Evolutionary conservation across 2,888 invertebrate species (phyloP).

Genomic region (Ochlodes sylvanus): DNA sequence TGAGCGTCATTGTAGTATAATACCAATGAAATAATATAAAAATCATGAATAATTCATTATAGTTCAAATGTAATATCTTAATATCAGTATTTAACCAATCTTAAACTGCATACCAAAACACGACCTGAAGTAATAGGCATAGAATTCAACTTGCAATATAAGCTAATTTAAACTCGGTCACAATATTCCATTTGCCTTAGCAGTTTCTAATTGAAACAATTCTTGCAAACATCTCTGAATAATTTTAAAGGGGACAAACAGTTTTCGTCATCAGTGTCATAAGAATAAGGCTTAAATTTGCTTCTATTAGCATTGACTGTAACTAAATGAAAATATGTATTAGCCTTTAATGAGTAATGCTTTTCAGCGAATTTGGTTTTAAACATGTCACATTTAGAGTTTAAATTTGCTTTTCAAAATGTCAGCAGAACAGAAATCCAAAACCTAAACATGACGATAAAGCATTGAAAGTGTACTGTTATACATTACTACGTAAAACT

Average conservation of each 20-base stretch:
- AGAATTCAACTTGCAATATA: not conserved
- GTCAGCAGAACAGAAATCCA: not conserved
- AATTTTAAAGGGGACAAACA: not conserved
- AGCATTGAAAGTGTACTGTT: too few species aligned
- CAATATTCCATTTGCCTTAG: not conserved
- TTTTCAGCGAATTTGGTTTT: not conserved
- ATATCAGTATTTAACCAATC: too few species aligned
- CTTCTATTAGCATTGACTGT: not conserved
- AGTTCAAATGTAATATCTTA: too few species aligned
- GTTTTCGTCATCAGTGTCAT: not conserved
- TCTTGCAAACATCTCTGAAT: not conserved
- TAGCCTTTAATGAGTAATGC: not conserved
- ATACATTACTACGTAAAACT: too few species aligned
- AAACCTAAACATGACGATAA: too few species aligned
- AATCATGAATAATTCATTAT: too few species aligned
- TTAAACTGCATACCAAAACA: not conserved
- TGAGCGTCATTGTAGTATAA: too few species aligned
- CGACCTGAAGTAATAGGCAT: not conserved
- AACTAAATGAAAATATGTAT: not conserved
- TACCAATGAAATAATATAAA: too few species aligned
- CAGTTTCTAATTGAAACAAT: constrained; percentile 10
- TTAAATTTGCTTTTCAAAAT: not conserved
- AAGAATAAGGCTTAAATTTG: not conserved
- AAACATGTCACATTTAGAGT: not conserved
- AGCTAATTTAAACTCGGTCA: not conserved